Evolutionary conservation across 2,888 invertebrate species (phyloP).

Genomic region (Mycalesis mineus): DNA sequence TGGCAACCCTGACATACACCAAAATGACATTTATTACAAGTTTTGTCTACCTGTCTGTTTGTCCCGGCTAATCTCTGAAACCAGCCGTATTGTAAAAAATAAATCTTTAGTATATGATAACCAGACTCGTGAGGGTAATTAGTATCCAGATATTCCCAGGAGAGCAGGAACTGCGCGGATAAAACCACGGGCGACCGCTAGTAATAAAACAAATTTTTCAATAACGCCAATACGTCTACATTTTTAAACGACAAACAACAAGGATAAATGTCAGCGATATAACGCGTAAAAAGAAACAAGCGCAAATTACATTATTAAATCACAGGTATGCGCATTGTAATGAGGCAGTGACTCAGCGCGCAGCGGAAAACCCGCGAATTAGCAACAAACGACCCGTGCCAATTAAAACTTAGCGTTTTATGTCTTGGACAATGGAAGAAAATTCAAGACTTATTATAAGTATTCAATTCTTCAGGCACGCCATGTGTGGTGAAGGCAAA

Average conservation of each 20-base stretch:
- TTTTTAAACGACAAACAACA: not conserved
- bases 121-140: no score
- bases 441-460: not conserved
- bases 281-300: not conserved
- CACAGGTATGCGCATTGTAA: conserved; percentile 13
- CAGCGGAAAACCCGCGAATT: conserved; percentile 11
- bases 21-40: no score
- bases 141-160: no score
- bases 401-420: not conserved
- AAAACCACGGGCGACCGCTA: not conserved
- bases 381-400: conserved; percentile 6
- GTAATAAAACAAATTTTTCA: no score
- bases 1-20: no score
- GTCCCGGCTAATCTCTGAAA: no score
- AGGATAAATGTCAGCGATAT: not conserved
- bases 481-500: no score
- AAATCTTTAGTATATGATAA: no score
- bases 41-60: no score
- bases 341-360: conserved; percentile 13
- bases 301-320: conserved; percentile 8
- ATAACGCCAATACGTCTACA: not conserved
- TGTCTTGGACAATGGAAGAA: not conserved
- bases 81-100: no score
- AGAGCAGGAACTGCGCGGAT: no score
- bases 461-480: no score